Percentiles rank a stretch among this genome's conserved stretches.
Conservation (phyloP, 1,140 invertebrate species). For the Tetragnatha versicolor region DNA sequence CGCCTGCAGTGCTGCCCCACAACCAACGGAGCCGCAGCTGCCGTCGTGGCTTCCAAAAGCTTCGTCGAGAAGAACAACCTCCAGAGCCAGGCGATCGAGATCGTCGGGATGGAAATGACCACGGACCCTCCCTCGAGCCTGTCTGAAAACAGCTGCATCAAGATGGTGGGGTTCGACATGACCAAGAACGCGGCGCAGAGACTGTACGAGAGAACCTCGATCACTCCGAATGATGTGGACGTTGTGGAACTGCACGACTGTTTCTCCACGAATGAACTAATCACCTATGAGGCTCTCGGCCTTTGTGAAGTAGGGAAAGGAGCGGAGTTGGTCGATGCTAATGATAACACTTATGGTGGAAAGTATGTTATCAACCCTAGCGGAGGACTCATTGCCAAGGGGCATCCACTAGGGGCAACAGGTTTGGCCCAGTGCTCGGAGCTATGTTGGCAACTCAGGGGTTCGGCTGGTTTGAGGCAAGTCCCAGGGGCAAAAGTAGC, state of each 20-base stretch:
- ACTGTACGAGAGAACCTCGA: conserved; percentile 80
- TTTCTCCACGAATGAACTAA: conserved; percentile 96
- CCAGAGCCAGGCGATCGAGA: conserved; percentile 86
- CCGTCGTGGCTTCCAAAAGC: conserved; percentile 86
- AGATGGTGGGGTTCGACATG: conserved; percentile 96
- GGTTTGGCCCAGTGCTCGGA: conserved; percentile 96
- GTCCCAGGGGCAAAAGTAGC: conserved; percentile 84
- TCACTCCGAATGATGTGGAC: conserved; percentile 83
- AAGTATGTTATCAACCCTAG: conserved; percentile 97
- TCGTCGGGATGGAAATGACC: conserved; percentile 94
- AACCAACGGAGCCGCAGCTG: conserved; percentile 93
- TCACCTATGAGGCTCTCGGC: conserved; percentile 97
- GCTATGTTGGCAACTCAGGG: conserved; percentile 88
- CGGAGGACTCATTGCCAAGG: conserved; percentile 97
- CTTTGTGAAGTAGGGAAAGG: conserved; percentile 90
- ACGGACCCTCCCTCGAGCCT: conserved; percentile 90
- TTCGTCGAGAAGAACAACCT: conserved; percentile 86
- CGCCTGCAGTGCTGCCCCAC: conserved; percentile 97
- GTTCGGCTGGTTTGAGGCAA: conserved; percentile 88
- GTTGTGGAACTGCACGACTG: conserved; percentile 98
- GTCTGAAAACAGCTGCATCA: conserved; percentile 83
- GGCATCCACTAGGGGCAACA: conserved; percentile 97
- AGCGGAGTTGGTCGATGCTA: conserved; percentile 89
- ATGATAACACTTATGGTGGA: conserved; percentile 97
- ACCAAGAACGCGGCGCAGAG: conserved; percentile 82